Evolutionary conservation across 2,888 invertebrate genomes (phyloP).

Genomic region (Exocentrus adspersus): DNA sequence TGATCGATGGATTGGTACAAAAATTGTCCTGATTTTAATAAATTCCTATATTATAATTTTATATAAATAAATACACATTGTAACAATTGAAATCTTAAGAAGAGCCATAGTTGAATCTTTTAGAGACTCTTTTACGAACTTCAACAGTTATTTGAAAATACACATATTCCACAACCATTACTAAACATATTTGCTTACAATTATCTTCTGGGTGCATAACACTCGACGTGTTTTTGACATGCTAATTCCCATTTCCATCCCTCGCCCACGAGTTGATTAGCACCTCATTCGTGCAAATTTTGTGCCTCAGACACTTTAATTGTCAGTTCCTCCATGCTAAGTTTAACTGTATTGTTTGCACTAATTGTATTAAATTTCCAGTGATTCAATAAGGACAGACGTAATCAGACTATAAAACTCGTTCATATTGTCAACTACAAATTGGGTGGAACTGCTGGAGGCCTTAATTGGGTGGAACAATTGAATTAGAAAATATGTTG

Average conservation of each 20-base stretch:
- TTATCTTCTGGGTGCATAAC: background rate
- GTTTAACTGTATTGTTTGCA: conserved; percentile 28
- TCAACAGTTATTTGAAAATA: background rate
- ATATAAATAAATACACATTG: no score
- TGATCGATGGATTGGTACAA: no score
- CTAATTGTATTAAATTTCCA: conserved; percentile 19
- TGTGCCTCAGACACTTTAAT: conserved; percentile 27
- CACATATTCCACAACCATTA: background rate
- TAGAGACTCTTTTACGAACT: no score
- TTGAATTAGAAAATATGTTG: conserved; percentile 9
- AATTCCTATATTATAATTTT: no score
- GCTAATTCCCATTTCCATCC: conserved; percentile 8
- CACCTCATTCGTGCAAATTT: conserved; percentile 6
- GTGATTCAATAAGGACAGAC: conserved; percentile 13
- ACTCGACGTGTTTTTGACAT: conserved; percentile 19
- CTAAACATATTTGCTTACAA: background rate
- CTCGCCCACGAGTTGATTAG: background rate
- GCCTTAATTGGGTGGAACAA: conserved; percentile 6
- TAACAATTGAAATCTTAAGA: no score
- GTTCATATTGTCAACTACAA: conserved; percentile 1
- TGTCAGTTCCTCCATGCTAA: conserved; percentile 27
- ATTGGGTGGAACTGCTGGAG: conserved; percentile 10
- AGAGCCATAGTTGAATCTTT: no score
- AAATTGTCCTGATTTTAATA: no score
- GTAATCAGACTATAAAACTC: conserved; percentile 13